Evolutionary conservation across 2,113 vertebrate species (phyloP).

Genomic region (Cyphomyrus discorhynchus): DNA sequence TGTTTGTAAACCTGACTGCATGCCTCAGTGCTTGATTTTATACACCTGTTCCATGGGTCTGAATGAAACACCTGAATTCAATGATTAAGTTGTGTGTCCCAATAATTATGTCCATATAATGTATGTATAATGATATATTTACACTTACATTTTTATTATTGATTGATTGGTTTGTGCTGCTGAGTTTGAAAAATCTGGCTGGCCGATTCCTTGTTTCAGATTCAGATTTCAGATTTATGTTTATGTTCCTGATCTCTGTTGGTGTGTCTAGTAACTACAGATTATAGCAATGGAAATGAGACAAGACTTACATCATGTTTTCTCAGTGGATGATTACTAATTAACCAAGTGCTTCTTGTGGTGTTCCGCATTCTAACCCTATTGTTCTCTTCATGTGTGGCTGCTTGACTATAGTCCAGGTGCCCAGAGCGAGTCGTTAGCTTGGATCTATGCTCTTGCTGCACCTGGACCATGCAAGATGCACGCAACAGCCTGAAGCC

Average conservation of each 20-base stretch:
- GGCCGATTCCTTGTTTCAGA: neutral
- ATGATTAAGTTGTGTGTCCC: neutral
- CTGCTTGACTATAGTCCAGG: neutral
- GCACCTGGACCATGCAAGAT: neutral
- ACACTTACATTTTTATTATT: neutral
- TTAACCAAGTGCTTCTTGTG: neutral
- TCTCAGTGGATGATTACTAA: neutral
- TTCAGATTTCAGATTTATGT: neutral
- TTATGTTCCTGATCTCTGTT: neutral
- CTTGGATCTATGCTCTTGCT: neutral
- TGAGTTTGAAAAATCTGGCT: neutral
- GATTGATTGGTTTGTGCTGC: neutral
- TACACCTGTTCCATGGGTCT: neutral
- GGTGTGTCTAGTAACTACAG: neutral
- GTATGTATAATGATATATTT: neutral
- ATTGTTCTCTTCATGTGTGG: neutral
- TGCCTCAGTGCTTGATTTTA: neutral
- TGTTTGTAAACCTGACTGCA: neutral
- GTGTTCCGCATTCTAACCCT: neutral
- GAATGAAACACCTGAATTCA: neutral
- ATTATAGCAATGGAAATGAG: neutral
- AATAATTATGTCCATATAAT: neutral
- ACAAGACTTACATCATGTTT: neutral
- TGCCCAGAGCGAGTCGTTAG: neutral
- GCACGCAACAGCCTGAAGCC: neutral